phyloP scores from a whole-genome alignment of 2,797 vertebrate species.

The Macrochelys suwanniensis region DNA sequence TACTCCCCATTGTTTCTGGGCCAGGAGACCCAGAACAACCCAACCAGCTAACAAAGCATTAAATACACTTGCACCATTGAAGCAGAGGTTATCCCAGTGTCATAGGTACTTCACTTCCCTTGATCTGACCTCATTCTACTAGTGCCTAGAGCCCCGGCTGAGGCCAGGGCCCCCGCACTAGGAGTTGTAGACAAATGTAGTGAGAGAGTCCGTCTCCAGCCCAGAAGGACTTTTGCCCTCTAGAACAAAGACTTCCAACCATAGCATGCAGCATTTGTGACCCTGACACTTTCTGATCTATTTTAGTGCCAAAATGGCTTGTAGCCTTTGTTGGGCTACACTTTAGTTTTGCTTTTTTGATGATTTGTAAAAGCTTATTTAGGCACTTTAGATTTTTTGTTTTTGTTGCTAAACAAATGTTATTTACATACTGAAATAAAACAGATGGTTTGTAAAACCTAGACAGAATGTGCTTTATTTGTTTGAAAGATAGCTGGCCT shows the following conservation, averaged over 20 bases:
- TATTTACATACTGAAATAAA: no score
- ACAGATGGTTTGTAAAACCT: no score
- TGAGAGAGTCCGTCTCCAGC: not conserved
- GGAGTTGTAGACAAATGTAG: not conserved
- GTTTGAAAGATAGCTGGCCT: no score
- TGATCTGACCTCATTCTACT: not conserved
- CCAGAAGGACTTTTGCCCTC: not conserved
- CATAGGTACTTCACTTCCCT: not conserved
- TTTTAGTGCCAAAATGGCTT: not conserved
- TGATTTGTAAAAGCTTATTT: no score
- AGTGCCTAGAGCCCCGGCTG: not conserved
- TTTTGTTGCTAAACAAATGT: no score
- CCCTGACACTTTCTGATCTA: not conserved
- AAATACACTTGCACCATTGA: not conserved
- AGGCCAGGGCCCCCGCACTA: not conserved
- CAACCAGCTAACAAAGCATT: not conserved
- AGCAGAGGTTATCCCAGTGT: not conserved
- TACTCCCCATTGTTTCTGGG: not conserved
- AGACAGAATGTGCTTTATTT: no score
- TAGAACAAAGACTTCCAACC: not conserved
- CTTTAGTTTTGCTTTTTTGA: no score
- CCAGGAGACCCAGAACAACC: not conserved
- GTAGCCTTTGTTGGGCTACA: no score
- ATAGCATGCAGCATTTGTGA: not conserved
- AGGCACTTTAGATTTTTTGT: no score